A percentile compares a stretch with the other conserved stretches of the same genome.
phyloP scores from a whole-genome alignment of 2,113 vertebrate species.

The Puffinus mauretanicus region DNA sequence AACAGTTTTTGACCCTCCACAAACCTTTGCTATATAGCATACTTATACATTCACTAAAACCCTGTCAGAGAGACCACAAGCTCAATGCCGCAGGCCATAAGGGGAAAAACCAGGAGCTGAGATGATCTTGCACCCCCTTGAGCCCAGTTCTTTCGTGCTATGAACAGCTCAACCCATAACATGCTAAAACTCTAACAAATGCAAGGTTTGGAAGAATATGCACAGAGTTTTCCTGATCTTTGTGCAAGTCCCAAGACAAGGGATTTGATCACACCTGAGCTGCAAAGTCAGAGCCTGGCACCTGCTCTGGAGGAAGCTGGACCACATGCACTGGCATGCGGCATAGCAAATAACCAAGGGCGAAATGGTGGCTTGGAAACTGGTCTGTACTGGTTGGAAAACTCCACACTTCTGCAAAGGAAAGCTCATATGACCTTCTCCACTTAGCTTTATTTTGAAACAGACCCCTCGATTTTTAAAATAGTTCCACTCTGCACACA shows the following conservation, averaged over 20 bases:
- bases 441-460: not conserved
- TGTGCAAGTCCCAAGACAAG: not conserved
- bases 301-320: not conserved
- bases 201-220: not conserved
- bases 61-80: not conserved
- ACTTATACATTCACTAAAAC: not conserved
- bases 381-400: not conserved
- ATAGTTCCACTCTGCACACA: not conserved
- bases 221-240: not conserved
- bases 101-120: not conserved
- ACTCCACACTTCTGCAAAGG: not conserved
- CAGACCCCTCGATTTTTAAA: not conserved
- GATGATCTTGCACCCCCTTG: not conserved
- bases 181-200: not conserved
- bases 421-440: not conserved
- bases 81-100: rapidly evolving
- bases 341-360: not conserved
- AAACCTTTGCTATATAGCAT: not conserved
- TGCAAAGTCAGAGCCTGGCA: not conserved
- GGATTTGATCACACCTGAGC: not conserved
- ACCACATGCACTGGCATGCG: rapidly evolving
- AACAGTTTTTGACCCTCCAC: not conserved
- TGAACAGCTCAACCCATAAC: not conserved
- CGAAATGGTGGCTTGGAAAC: not conserved
- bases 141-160: not conserved